Conservation (phyloP, 2,113 vertebrate genomes). For the Sylvia atricapilla region DNA sequence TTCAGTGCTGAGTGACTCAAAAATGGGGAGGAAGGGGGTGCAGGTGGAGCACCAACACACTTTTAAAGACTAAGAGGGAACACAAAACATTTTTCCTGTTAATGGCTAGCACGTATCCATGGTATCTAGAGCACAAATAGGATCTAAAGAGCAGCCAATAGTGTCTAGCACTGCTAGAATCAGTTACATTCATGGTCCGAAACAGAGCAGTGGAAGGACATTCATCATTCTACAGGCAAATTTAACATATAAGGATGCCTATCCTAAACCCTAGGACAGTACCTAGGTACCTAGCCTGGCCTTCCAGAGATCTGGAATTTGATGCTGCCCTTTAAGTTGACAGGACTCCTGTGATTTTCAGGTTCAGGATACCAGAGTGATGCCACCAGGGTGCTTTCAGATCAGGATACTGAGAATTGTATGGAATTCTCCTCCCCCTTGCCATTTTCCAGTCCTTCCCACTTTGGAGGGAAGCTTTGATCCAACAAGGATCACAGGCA, state of each 20-base stretch:
- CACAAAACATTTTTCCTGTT: neutral
- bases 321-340: neutral
- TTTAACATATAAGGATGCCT: neutral
- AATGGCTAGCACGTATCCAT: neutral
- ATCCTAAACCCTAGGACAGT: neutral
- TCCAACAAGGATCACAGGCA: neutral
- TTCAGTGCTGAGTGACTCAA: neutral
- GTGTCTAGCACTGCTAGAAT: neutral
- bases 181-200: neutral
- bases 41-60: neutral
- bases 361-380: neutral
- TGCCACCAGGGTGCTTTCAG: neutral
- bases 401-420: neutral
- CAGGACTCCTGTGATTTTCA: neutral
- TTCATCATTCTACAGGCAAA: neutral
- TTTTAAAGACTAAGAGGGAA: neutral
- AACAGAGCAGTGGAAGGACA: neutral
- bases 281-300: neutral
- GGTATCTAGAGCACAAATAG: neutral
- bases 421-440: neutral
- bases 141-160: neutral
- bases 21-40: neutral
- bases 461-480: neutral
- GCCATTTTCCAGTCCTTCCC: neutral
- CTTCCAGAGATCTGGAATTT: neutral